phyloP scores from a whole-genome alignment of 35 echinoderm and acorn worm genomes.

The Hemicentrotus pulcherrimus region DNA sequence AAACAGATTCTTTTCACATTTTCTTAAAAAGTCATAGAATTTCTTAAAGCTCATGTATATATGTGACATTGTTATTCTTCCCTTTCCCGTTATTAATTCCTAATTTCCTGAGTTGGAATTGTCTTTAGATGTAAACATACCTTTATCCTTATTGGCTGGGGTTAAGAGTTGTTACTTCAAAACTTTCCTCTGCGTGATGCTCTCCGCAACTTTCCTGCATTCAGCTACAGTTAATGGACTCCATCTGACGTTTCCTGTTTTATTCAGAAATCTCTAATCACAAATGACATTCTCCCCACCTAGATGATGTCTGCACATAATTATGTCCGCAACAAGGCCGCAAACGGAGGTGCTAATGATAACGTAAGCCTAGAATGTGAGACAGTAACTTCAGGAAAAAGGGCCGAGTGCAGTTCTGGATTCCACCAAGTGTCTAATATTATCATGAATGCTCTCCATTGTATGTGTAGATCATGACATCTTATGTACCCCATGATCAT shows the following conservation, averaged over 20 bases:
- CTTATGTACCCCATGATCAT: neutral
- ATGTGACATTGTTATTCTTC: neutral
- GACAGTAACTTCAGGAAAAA: neutral
- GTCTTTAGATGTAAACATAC: neutral
- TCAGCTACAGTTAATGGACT: neutral
- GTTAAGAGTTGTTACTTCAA: neutral
- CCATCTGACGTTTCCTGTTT: neutral
- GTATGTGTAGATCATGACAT: neutral
- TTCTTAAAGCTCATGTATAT: too few species aligned
- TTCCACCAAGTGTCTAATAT: neutral
- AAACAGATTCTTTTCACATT: too few species aligned
- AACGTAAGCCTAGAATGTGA: neutral
- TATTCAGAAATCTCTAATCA: neutral
- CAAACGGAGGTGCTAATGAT: neutral
- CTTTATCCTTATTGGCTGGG: neutral
- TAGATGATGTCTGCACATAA: conserved; percentile 77
- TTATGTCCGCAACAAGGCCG: conserved; percentile 65
- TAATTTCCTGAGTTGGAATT: neutral
- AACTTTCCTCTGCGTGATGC: neutral
- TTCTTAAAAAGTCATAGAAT: too few species aligned
- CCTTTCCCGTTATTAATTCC: neutral
- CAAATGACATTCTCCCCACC: conserved; percentile 14
- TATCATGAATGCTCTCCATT: neutral
- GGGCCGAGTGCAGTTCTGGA: neutral
- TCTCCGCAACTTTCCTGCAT: neutral